These are phyloP conservation scores for Hippocampus zosterae DNA, from an alignment of 2,113 vertebrate species.

Conservation along the genomic window DNA sequence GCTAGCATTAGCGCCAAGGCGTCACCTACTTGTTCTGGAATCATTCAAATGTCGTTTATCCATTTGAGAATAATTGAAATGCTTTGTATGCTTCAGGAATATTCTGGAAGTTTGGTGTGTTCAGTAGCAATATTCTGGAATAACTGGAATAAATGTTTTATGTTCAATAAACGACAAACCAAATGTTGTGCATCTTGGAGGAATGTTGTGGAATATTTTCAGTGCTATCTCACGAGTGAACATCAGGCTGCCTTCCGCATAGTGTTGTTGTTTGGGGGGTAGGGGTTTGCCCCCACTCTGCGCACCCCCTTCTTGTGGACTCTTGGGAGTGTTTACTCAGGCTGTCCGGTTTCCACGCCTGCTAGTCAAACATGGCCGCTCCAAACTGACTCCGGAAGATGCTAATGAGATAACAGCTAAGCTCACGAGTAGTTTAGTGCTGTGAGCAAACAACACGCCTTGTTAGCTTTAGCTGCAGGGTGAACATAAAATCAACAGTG, in stretches of 20 bases:
- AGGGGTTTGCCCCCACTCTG: background rate
- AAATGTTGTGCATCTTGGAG: background rate
- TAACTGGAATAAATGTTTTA: too few relatives aligned
- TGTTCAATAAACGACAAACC: too few relatives aligned
- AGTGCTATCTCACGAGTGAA: background rate
- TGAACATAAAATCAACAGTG: background rate
- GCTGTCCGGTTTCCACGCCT: slow-evolving; percentile 31
- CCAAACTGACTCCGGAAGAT: slow-evolving; percentile 52
- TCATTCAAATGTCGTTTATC: background rate
- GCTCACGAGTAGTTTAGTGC: background rate
- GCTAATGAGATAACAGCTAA: slow-evolving; percentile 18
- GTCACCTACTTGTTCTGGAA: background rate
- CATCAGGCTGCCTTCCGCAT: too few relatives aligned
- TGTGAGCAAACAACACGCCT: slow-evolving; percentile 1
- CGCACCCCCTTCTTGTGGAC: background rate
- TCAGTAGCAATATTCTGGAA: background rate
- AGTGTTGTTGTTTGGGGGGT: background rate
- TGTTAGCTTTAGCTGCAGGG: background rate
- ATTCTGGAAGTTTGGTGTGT: too few relatives aligned
- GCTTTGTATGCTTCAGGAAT: background rate
- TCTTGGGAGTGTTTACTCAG: slow-evolving; percentile 41
- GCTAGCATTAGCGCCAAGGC: background rate
- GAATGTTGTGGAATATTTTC: background rate
- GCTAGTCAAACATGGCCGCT: slow-evolving; percentile 46
- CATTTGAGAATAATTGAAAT: background rate